Conservation (phyloP, 2,113 vertebrate species). For the Malurus melanocephalus region DNA sequence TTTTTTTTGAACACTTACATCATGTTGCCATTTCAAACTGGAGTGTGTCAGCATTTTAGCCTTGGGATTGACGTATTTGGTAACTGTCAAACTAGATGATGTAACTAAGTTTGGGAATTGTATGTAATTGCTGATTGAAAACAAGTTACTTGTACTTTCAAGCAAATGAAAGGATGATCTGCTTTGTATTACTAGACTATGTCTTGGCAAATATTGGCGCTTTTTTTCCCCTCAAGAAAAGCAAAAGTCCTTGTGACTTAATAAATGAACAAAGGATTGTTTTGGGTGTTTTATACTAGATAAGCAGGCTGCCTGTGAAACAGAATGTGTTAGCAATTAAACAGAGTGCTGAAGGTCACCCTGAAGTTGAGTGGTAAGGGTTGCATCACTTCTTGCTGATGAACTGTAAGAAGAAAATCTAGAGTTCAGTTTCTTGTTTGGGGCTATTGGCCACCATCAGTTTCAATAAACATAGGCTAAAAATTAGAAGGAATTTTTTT, state of each 20-base stretch:
- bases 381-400: background rate
- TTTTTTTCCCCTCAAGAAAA: background rate
- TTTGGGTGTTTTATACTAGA: background rate
- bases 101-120: conserved; percentile 26
- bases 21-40: conserved; percentile 21
- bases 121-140: background rate
- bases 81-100: conserved; percentile 22
- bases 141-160: conserved; percentile 15
- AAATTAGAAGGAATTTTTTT: background rate
- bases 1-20: background rate
- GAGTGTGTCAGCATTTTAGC: conserved; percentile 23
- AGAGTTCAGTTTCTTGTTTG: background rate
- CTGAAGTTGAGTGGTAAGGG: background rate
- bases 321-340: conserved; percentile 3
- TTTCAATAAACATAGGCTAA: background rate
- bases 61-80: background rate
- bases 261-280: background rate
- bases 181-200: conserved; percentile 8
- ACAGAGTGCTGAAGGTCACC: conserved; percentile 19
- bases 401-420: background rate
- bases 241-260: conserved; percentile 30
- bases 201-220: conserved; percentile 1
- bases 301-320: conserved; percentile 22
- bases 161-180: conserved; percentile 17
- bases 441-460: background rate